phyloP scores from a whole-genome alignment of 1,140 invertebrate species.

The Hyphantria cunea region DNA sequence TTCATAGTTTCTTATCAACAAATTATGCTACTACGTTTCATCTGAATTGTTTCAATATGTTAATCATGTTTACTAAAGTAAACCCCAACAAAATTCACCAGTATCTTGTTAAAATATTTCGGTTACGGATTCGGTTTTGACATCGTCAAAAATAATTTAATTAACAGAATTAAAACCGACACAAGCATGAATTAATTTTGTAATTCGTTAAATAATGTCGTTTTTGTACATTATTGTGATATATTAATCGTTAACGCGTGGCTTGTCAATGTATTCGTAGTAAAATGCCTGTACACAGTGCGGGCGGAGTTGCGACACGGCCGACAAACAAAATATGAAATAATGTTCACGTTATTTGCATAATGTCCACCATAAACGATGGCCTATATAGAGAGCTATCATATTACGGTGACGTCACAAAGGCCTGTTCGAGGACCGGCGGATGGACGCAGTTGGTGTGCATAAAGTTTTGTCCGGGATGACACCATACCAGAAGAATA shows the following conservation, averaged over 20 bases:
- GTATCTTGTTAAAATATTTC: no score
- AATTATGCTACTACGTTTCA: no score
- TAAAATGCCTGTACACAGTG: slow-evolving; percentile 55
- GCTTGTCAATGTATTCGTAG: slow-evolving; percentile 63
- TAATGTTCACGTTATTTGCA: slow-evolving; percentile 43
- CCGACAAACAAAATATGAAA: slow-evolving; percentile 45
- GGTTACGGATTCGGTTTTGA: no score
- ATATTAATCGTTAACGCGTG: slow-evolving; percentile 55
- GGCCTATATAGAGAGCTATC: slow-evolving; percentile 36
- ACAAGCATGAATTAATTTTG: slow-evolving; percentile 25
- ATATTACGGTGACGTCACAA: slow-evolving; percentile 38
- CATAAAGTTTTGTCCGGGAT: slow-evolving; percentile 31
- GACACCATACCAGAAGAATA: slow-evolving; percentile 22
- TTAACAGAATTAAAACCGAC: no score
- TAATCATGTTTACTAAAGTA: no score
- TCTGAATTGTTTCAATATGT: no score
- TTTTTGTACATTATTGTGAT: slow-evolving; percentile 62
- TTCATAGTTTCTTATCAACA: no score
- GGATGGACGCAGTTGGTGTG: slow-evolving; percentile 32
- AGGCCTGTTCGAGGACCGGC: slow-evolving; percentile 26
- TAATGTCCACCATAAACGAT: slow-evolving; percentile 39
- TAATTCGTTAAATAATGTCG: slow-evolving; percentile 47
- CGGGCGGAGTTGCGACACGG: slow-evolving; percentile 45
- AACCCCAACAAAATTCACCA: no score
- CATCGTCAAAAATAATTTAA: no score